These are phyloP conservation scores for Prietella phreatophila DNA, from an alignment of 2,113 vertebrate species.

Conservation along the genomic window DNA sequence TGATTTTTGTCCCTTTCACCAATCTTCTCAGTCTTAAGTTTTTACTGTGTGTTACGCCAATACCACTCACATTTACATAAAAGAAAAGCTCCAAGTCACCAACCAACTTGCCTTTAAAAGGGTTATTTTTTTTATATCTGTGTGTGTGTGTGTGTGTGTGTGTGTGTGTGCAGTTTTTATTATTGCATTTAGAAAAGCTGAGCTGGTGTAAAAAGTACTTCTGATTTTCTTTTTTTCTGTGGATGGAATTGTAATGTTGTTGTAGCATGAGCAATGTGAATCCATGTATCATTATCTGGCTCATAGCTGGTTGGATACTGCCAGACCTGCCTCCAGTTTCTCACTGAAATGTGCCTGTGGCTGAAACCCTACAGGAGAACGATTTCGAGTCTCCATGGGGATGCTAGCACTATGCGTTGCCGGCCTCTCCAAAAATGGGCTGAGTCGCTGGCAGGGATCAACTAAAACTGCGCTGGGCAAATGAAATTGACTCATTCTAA, in stretches of 20 bases:
- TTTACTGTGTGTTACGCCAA: too few species aligned
- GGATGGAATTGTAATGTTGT: not conserved
- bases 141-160: not conserved
- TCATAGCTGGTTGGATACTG: not conserved
- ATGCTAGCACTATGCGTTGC: not conserved
- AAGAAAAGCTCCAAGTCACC: not conserved
- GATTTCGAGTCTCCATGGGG: not conserved
- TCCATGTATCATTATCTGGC: not conserved
- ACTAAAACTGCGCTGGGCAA: not conserved
- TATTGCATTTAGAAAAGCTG: not conserved
- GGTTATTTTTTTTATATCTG: not conserved
- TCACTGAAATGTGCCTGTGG: not conserved
- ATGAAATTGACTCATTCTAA: not conserved
- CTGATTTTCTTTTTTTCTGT: not conserved
- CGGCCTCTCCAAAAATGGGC: not conserved
- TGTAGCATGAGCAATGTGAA: not conserved
- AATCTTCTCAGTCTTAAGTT: not conserved
- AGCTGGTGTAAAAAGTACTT: not conserved
- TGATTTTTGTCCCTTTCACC: not conserved
- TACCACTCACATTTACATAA: not conserved
- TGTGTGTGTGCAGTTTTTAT: not conserved
- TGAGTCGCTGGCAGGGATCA: not conserved
- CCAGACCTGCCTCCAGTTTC: not conserved
- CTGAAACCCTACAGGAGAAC: not conserved
- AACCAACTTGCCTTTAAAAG: not conserved